These are phyloP conservation scores for Melanargia galathea DNA, from an alignment of 2,888 invertebrate genomes.

Conservation along the genomic window DNA sequence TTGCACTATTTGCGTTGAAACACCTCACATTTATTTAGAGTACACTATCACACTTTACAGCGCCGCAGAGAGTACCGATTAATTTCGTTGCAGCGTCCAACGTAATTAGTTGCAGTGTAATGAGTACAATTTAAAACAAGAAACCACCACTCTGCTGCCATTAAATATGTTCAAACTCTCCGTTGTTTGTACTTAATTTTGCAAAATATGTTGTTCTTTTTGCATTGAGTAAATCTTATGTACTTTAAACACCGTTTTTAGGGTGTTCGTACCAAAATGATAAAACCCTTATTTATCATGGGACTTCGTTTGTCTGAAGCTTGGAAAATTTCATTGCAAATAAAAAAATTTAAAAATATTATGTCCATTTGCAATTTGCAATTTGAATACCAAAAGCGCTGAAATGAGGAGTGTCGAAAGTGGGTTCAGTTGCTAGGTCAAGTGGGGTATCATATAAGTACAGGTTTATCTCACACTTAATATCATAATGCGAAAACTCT, in stretches of 20 bases:
- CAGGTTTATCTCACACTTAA: too few relatives aligned
- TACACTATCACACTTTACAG: conserved; percentile 37
- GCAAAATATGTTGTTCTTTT: neutral
- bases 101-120: conserved; percentile 38
- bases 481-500: too few relatives aligned
- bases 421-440: too few relatives aligned
- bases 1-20: conserved; percentile 22
- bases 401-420: too few relatives aligned
- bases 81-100: conserved; percentile 35
- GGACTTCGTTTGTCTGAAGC: too few relatives aligned
- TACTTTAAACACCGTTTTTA: neutral
- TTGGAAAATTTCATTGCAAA: too few relatives aligned
- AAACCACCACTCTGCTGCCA: conserved; percentile 30
- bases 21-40: conserved; percentile 35
- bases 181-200: conserved; percentile 22
- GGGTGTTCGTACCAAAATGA: too few relatives aligned
- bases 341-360: too few relatives aligned
- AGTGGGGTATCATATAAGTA: too few relatives aligned
- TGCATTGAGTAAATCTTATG: neutral
- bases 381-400: too few relatives aligned
- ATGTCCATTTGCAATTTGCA: too few relatives aligned
- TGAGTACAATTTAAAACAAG: conserved; percentile 38
- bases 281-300: too few relatives aligned
- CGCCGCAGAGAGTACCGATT: conserved; percentile 36
- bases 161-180: conserved; percentile 22